Evolutionary conservation across 2,888 invertebrate species (phyloP).

Genomic region (Nasonovia ribisnigri): DNA sequence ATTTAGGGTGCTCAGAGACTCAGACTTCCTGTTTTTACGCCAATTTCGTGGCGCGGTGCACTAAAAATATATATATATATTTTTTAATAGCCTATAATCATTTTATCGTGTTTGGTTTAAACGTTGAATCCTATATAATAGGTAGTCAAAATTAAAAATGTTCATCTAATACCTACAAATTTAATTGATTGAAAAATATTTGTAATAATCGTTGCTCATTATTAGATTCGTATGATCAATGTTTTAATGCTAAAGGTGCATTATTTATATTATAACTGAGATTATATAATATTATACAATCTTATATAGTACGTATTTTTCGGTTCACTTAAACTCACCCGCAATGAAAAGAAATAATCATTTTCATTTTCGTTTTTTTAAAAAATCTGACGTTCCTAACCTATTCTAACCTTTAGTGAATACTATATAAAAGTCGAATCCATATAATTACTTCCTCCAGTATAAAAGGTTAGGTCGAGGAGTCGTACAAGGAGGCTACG

Average conservation of each 20-base stretch:
- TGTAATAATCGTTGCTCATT: background rate
- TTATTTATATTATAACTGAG: background rate
- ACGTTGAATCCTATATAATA: background rate
- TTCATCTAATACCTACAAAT: background rate
- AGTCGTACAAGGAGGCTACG: background rate
- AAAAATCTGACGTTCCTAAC: background rate
- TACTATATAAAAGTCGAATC: background rate
- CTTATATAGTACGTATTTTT: background rate
- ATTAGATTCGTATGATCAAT: background rate
- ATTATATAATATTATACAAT: background rate
- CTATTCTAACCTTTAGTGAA: background rate
- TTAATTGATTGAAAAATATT: background rate
- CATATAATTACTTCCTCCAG: background rate
- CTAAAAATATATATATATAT: background rate
- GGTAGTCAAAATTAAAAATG: background rate
- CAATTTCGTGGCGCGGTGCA: background rate
- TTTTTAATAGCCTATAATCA: background rate
- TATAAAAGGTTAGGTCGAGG: background rate
- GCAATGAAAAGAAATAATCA: background rate
- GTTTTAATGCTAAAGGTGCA: background rate
- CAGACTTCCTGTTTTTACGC: background rate
- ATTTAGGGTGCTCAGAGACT: background rate
- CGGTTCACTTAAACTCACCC: background rate
- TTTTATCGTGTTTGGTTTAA: background rate
- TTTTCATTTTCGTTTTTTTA: background rate